Percentiles rank a stretch among this genome's conserved stretches.
Evolutionary conservation across 2,113 vertebrate genomes (phyloP).

Genomic region (Apteryx owenii): DNA sequence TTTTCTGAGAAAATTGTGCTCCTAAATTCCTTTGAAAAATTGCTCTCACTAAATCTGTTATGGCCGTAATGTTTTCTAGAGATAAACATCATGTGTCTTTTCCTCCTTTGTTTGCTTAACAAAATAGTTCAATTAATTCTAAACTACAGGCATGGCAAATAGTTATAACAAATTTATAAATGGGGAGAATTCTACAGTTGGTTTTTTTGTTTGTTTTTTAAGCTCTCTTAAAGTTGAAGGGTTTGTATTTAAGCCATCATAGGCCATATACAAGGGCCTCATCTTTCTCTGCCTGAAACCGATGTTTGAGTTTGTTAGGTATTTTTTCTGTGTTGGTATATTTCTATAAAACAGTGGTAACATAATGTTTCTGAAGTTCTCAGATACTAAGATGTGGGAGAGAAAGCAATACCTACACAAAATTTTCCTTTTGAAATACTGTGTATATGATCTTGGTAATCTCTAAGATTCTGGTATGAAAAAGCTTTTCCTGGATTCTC

Average conservation of each 20-base stretch:
- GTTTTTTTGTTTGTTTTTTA: background rate
- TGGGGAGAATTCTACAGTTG: background rate
- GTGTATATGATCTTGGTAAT: background rate
- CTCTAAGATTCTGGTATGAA: background rate
- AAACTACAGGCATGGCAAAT: background rate
- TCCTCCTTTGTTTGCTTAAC: background rate
- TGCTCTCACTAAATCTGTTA: background rate
- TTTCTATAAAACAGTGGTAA: background rate
- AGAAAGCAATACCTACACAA: background rate
- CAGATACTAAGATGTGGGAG: background rate
- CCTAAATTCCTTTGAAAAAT: constrained; percentile 28
- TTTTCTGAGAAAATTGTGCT: constrained; percentile 6
- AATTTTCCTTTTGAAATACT: background rate
- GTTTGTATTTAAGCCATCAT: background rate
- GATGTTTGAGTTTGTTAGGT: background rate
- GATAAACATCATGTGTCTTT: background rate
- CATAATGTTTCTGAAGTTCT: background rate
- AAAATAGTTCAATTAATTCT: background rate
- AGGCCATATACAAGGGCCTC: background rate
- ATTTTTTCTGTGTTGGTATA: background rate
- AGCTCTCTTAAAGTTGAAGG: background rate
- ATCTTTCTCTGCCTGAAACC: background rate
- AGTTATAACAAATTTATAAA: background rate
- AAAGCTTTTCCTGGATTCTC: background rate
- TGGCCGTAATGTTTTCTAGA: background rate